A percentile compares a stretch with the other conserved stretches of the same genome.
These are phyloP conservation scores for Urosaurus nigricauda DNA, from an alignment of 2,797 vertebrate species.

Conservation along the genomic window DNA sequence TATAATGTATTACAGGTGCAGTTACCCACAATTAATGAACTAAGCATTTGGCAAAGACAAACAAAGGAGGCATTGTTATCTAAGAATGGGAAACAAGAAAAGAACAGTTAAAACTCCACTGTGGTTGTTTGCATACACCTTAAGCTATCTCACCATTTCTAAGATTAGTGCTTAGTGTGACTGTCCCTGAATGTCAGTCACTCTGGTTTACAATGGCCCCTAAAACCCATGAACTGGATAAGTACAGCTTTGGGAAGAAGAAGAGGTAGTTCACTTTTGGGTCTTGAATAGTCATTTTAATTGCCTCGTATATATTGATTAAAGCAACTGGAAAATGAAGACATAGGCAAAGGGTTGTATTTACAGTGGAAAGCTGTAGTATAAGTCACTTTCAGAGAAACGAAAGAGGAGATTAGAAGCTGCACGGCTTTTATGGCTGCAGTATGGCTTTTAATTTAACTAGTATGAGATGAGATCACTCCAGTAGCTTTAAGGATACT, in stretches of 20 bases:
- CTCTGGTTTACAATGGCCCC: not conserved
- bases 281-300: slow-evolving; percentile 15
- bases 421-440: not conserved
- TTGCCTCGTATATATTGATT: not conserved
- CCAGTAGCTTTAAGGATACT: not conserved
- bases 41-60: slow-evolving; percentile 30
- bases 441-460: slow-evolving; percentile 3
- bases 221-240: slow-evolving; percentile 6
- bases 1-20: slow-evolving; percentile 21
- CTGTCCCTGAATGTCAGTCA: not conserved
- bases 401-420: not conserved
- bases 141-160: not conserved
- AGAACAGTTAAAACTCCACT: slow-evolving; percentile 18
- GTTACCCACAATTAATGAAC: not conserved
- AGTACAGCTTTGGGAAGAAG: not conserved
- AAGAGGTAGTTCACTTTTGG: slow-evolving; percentile 19
- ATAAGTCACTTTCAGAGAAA: not conserved
- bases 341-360: not conserved
- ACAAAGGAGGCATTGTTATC: slow-evolving; percentile 1
- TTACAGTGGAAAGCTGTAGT: not conserved
- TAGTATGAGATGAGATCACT: not conserved
- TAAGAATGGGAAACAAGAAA: not conserved
- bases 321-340: slow-evolving; percentile 21
- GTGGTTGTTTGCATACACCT: slow-evolving; percentile 6
- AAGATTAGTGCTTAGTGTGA: not conserved